phyloP scores from a whole-genome alignment of 2,113 vertebrate genomes.

The Poicephalus meyeri region DNA sequence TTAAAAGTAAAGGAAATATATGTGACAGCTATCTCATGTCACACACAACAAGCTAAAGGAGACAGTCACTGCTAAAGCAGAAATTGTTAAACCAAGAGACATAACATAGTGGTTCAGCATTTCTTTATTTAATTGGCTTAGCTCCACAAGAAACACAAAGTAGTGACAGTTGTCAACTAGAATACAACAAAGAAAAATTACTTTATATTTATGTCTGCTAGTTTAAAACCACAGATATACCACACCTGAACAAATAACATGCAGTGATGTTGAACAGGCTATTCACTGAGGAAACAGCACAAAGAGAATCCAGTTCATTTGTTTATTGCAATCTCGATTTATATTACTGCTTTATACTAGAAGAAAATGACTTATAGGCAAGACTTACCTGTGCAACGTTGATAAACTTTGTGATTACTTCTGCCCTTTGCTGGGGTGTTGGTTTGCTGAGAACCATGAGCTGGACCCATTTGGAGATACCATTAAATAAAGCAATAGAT shows the following conservation, averaged over 20 bases:
- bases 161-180: not conserved
- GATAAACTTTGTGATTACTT: constrained; percentile 97
- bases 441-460: constrained; percentile 98
- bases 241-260: not conserved
- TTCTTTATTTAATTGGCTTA: not conserved
- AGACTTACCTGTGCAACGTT: constrained; percentile 90
- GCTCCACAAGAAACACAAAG: not conserved
- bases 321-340: not conserved
- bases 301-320: not conserved
- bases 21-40: not conserved
- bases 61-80: not conserved
- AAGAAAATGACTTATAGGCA: not conserved
- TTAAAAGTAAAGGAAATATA: not conserved
- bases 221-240: not conserved
- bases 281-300: not conserved
- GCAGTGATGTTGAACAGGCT: not conserved
- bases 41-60: not conserved
- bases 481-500: constrained; percentile 95
- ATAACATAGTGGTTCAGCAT: not conserved
- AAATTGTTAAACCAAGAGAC: not conserved
- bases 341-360: not conserved
- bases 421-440: constrained; percentile 91
- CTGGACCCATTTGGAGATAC: constrained; percentile 98
- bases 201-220: not conserved
- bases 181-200: not conserved